These are phyloP conservation scores for Rotaria socialis DNA, from an alignment of 2,888 invertebrate genomes.

Conservation along the genomic window DNA sequence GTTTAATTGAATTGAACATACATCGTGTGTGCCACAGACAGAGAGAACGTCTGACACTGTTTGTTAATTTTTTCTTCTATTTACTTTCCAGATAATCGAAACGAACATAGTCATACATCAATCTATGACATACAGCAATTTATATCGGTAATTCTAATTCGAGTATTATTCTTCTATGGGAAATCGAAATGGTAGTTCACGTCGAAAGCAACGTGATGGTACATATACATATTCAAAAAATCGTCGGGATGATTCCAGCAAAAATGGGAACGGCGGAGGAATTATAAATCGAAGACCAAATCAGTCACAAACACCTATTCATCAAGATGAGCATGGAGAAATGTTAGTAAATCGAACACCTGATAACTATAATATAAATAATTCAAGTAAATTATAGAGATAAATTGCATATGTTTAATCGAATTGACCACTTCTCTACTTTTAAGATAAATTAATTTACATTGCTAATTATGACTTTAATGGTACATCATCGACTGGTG, in stretches of 20 bases:
- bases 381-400: background rate
- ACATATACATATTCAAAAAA: background rate
- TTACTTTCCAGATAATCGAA: background rate
- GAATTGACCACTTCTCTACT: background rate
- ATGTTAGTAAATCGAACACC: background rate
- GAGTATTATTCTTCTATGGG: background rate
- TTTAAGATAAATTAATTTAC: slow-evolving; percentile 26
- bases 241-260: background rate
- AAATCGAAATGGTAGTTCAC: background rate
- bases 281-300: background rate
- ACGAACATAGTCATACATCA: background rate
- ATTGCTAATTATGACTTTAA: slow-evolving; percentile 34
- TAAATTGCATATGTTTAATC: background rate
- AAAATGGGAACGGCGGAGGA: background rate
- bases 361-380: background rate
- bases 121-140: background rate
- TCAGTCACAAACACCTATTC: background rate
- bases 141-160: background rate
- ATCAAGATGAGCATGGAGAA: background rate
- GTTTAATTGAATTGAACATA: background rate
- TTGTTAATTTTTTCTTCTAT: background rate
- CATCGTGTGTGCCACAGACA: no score
- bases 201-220: background rate
- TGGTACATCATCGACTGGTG: background rate
- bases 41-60: background rate